A percentile compares a stretch with the other conserved stretches of the same genome.
phyloP scores from a whole-genome alignment of 1,140 invertebrate genomes.

The Rhagoletis zephyria region DNA sequence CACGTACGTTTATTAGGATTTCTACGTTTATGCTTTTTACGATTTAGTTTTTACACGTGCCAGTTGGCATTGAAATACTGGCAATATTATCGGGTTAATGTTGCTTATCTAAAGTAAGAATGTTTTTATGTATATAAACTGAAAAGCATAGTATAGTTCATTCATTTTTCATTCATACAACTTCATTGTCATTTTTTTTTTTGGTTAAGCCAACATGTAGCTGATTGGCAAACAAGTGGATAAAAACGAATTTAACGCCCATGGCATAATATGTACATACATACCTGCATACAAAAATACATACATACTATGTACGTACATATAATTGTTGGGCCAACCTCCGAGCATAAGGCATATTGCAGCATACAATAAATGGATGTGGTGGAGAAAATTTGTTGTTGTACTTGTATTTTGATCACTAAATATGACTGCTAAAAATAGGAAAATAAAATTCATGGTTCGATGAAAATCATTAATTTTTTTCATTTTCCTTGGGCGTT shows the following conservation, averaged over 20 bases:
- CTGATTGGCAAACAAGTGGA: not conserved
- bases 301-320: not conserved
- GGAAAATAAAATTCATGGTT: too few relatives aligned
- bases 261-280: not conserved
- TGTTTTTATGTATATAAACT: too few relatives aligned
- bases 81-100: too few relatives aligned
- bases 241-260: not conserved
- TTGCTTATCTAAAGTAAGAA: too few relatives aligned
- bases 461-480: too few relatives aligned
- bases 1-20: constrained; percentile 3
- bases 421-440: too few relatives aligned
- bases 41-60: not conserved
- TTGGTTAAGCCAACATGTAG: not conserved
- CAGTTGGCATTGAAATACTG: too few relatives aligned
- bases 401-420: not conserved
- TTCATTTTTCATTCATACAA: not conserved
- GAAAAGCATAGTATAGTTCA: not conserved
- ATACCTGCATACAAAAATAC: not conserved
- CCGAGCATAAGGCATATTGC: not conserved
- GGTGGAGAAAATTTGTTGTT: not conserved
- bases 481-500: too few relatives aligned
- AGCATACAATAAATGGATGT: not conserved
- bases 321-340: not conserved
- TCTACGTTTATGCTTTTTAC: not conserved
- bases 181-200: not conserved